Percentiles rank a stretch among this genome's conserved stretches.
Evolutionary conservation across 2,113 vertebrate species (phyloP).

Genomic region (Oreocharis arfaki): DNA sequence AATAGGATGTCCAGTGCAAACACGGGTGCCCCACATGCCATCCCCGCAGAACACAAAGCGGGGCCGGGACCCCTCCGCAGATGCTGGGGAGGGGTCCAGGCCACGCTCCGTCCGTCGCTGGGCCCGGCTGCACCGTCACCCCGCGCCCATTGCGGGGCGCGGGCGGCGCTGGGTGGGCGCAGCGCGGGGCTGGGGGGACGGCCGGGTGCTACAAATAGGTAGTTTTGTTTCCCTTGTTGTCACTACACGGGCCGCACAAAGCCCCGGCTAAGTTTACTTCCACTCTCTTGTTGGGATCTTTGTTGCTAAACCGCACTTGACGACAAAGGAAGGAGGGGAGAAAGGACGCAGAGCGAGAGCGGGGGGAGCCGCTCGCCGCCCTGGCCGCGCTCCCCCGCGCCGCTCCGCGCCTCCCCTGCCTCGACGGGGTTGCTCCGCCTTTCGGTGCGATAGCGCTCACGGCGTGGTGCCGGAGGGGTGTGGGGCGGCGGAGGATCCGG

Average conservation of each 20-base stretch:
- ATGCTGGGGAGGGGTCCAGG: background rate
- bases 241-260: conserved; percentile 85
- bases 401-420: no score
- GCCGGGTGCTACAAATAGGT: conserved; percentile 79
- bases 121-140: conserved; percentile 63
- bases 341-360: background rate
- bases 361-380: background rate
- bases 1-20: background rate
- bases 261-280: conserved; percentile 84
- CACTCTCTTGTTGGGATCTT: conserved; percentile 78
- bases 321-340: conserved; percentile 54
- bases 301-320: conserved; percentile 74
- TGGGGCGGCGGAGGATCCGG: no score
- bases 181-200: conserved; percentile 51
- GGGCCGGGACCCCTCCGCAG: background rate
- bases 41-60: background rate
- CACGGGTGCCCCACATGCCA: background rate
- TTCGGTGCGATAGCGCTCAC: no score
- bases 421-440: no score
- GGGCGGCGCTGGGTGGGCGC: conserved; percentile 68
- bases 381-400: background rate
- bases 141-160: conserved; percentile 55
- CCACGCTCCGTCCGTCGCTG: background rate
- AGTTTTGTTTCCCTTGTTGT: conserved; percentile 88
- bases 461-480: no score